Evolutionary conservation across 1,140 invertebrate species (phyloP).

Genomic region (Polyergus mexicanus): DNA sequence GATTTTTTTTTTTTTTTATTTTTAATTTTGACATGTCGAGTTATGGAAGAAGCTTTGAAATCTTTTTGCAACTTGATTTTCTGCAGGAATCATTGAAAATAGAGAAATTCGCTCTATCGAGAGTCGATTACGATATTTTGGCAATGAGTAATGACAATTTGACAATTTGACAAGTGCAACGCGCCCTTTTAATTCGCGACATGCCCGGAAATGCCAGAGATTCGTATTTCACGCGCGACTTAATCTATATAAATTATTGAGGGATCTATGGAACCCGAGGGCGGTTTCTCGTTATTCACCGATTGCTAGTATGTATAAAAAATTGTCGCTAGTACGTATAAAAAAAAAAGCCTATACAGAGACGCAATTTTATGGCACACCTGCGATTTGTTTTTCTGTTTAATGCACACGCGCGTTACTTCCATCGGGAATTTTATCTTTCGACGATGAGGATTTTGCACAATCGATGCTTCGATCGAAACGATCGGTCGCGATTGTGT

Average conservation of each 20-base stretch:
- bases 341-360: constrained; percentile 34
- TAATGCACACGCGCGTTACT: constrained; percentile 16
- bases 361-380: background rate
- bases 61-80: constrained; percentile 21
- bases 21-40: background rate
- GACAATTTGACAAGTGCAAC: constrained; percentile 71
- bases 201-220: constrained; percentile 6
- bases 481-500: background rate
- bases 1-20: constrained; percentile 11
- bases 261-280: constrained; percentile 67
- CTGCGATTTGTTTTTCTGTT: constrained; percentile 55
- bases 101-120: constrained; percentile 10
- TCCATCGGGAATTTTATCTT: constrained; percentile 24
- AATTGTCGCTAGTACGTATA: constrained; percentile 55
- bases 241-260: constrained; percentile 79
- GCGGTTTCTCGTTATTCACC: constrained; percentile 71
- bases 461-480: constrained; percentile 3
- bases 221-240: constrained; percentile 72
- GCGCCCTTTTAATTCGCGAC: constrained; percentile 68
- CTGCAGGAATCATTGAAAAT: background rate
- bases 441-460: background rate
- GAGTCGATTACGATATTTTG: constrained; percentile 44
- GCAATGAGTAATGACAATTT: constrained; percentile 55
- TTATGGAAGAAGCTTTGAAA: background rate
- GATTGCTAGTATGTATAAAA: too few species aligned